Conservation (phyloP, 1,140 invertebrate genomes). For the Tetramorium alpestre region DNA sequence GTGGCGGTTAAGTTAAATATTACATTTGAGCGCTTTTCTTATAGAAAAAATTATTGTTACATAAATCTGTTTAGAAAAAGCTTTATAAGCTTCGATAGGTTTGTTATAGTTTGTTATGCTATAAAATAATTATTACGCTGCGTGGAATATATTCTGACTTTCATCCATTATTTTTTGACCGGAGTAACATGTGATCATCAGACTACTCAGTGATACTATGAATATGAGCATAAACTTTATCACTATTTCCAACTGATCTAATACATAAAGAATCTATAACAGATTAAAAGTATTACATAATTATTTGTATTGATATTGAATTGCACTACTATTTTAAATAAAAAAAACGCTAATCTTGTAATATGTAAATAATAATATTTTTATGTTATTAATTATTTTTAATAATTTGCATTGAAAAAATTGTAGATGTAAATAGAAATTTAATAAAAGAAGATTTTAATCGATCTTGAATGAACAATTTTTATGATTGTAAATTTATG, state of each 20-base stretch:
- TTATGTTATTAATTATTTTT: background rate
- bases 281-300: conserved; percentile 8
- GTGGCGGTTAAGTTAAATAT: background rate
- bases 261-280: conserved; percentile 16
- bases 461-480: background rate
- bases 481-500: background rate
- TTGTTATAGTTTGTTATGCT: background rate
- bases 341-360: background rate
- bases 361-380: background rate
- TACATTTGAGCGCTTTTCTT: no score
- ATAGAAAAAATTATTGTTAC: no score
- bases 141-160: conserved; percentile 13
- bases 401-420: background rate
- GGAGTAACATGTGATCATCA: background rate
- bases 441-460: background rate
- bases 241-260: background rate
- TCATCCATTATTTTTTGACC: conserved; percentile 36
- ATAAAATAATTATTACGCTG: conserved; percentile 28
- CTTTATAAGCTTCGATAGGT: no score
- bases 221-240: background rate
- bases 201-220: background rate
- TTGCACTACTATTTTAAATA: background rate
- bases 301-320: background rate
- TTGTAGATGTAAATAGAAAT: background rate
- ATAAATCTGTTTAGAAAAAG: no score